A percentile compares a stretch with the other conserved stretches of the same genome.
These are phyloP conservation scores for Tenthredo notha DNA, from an alignment of 2,888 invertebrate genomes.

Conservation along the genomic window DNA sequence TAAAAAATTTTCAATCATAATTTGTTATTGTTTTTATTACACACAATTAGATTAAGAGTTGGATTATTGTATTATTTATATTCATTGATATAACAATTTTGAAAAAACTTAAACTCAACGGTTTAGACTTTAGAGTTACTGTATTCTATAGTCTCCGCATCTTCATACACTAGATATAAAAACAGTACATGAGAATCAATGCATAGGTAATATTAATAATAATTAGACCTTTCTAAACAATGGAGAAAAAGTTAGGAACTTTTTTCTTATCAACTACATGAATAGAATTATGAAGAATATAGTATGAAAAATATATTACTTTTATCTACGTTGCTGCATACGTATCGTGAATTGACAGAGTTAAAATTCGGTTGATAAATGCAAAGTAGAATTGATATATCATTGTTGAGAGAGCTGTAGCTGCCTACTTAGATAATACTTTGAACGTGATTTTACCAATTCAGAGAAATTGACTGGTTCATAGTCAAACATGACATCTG, in stretches of 20 bases:
- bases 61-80: no score
- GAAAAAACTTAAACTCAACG: neutral
- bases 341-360: neutral
- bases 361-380: neutral
- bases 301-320: neutral
- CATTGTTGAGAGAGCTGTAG: neutral
- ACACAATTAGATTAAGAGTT: no score
- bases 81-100: neutral
- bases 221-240: no score
- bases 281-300: neutral
- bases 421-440: neutral
- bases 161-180: neutral
- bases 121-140: no score
- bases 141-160: neutral
- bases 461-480: neutral
- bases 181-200: neutral
- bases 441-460: neutral
- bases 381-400: neutral
- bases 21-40: no score
- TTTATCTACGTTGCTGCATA: neutral
- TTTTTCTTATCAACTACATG: neutral
- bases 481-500: constrained; percentile 17
- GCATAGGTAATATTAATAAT: neutral
- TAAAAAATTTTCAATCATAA: neutral
- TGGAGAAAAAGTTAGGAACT: neutral